phyloP scores from a whole-genome alignment of 2,888 invertebrate genomes.

The Nymphalis c-album region DNA sequence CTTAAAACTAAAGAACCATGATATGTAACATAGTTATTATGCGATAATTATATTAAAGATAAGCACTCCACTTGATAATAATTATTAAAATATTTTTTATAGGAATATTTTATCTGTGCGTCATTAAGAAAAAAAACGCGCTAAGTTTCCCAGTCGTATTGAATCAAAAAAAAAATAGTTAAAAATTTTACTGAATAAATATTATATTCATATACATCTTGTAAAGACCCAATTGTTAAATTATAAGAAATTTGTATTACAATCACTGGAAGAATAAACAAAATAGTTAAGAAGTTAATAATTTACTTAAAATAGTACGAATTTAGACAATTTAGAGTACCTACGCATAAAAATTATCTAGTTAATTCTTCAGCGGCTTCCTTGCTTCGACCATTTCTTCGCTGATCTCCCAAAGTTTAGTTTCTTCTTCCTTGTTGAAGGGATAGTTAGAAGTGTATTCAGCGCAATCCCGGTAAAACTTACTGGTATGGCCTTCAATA shows the following conservation, averaged over 20 bases:
- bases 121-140: too few relatives aligned
- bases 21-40: conserved; percentile 16
- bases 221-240: too few relatives aligned
- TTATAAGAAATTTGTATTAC: too few relatives aligned
- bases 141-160: too few relatives aligned
- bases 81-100: too few relatives aligned
- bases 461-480: conserved; percentile 88
- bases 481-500: conserved; percentile 84
- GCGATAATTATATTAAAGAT: background rate
- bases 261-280: too few relatives aligned
- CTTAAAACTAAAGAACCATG: conserved; percentile 14
- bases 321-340: background rate
- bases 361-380: conserved; percentile 56
- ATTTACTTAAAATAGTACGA: background rate
- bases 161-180: too few relatives aligned
- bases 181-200: too few relatives aligned
- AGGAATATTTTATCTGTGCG: too few relatives aligned
- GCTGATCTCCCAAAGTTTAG: conserved; percentile 86
- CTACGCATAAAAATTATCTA: background rate
- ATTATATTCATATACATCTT: too few relatives aligned
- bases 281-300: too few relatives aligned
- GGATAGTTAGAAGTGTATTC: conserved; percentile 82
- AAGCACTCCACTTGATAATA: too few relatives aligned
- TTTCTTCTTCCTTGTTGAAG: conserved; percentile 83
- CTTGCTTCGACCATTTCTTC: conserved; percentile 76